A percentile compares a stretch with the other conserved stretches of the same genome.
Evolutionary conservation across 2,113 vertebrate species (phyloP).

Genomic region (Gavia stellata): DNA sequence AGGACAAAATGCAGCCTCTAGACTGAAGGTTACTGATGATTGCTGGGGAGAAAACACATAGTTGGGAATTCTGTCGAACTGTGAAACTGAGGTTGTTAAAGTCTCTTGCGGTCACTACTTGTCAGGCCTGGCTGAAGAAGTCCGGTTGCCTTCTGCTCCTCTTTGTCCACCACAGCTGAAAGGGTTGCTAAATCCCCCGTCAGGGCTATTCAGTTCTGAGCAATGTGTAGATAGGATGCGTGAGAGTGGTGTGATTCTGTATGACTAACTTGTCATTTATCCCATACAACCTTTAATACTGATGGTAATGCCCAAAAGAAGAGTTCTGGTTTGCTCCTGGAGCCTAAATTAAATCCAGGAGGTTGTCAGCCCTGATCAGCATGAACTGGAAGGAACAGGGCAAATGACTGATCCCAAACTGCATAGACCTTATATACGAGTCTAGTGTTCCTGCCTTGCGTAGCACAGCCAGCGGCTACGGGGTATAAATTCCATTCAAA

Average conservation of each 20-base stretch:
- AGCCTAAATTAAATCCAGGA: neutral
- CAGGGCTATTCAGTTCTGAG: neutral
- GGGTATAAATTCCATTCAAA: neutral
- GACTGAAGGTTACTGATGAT: neutral
- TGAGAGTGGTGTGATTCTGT: neutral
- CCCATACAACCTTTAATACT: neutral
- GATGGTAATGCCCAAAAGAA: neutral
- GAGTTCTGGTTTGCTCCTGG: neutral
- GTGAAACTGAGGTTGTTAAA: neutral
- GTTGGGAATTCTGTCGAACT: neutral
- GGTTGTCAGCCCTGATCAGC: neutral
- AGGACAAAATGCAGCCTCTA: neutral
- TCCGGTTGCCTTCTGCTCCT: neutral
- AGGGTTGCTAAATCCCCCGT: rapidly evolving
- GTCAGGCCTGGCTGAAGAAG: neutral
- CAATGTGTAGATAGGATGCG: neutral
- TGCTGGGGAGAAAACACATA: neutral
- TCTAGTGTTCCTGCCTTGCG: neutral
- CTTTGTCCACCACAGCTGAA: neutral
- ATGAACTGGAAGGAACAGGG: neutral
- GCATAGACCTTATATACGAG: neutral
- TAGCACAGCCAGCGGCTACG: neutral
- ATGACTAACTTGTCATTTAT: neutral
- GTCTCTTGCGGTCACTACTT: neutral
- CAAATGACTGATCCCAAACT: neutral